Evolutionary conservation across 2,888 invertebrate species (phyloP), one percentile per base, ranked within the genome.

Genomic region (Chrysopilus asiliformis): DNA sequence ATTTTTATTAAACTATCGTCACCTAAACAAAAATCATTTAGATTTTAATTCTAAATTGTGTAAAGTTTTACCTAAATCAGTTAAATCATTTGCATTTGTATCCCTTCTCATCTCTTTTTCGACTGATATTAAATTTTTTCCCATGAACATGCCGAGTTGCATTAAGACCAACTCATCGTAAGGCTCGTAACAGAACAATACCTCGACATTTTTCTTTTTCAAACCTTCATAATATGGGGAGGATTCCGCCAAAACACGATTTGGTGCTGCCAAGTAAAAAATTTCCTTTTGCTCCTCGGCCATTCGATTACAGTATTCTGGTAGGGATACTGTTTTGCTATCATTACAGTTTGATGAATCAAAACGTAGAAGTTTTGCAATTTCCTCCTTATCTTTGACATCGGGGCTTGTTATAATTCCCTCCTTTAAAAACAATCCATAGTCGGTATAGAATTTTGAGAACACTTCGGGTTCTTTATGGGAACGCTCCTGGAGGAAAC

Each of bases 181-280:
- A n/a, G 87, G 81, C 55, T 97, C 95, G 52, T 87, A 94, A 53
- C 94, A 89, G 65, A 93, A 97, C 10, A 97, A 62, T 0, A 97
- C 94, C 66, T 95, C 91, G 4, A 84, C 74, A 47, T 87, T 78
- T 34, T 79, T 79, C 54, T 82, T 79, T 56, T 86, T 87, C 12
- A 97, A 68, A 9, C 86, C 83, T 65, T 97, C 97, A 52, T 80
- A 89, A 58, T 97, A 97, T 0, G 97, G 95, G 0, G 95, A 95
- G 0, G 81, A 74, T 64, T 93, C 89, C 0, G 97, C 97, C 36
- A 97, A 67, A 41, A 77, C 73, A 17, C 97, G 91, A 57, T 91
- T 94, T 6, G 95, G 95, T 10, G 94, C 89, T 20, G 90, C 84
- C 47, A 97, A 68, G 57, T 94, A 97, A 62, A 83, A 95, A 49